phyloP scores from a whole-genome alignment of 2,888 invertebrate species.

The Lasioglossum pauxillum region DNA sequence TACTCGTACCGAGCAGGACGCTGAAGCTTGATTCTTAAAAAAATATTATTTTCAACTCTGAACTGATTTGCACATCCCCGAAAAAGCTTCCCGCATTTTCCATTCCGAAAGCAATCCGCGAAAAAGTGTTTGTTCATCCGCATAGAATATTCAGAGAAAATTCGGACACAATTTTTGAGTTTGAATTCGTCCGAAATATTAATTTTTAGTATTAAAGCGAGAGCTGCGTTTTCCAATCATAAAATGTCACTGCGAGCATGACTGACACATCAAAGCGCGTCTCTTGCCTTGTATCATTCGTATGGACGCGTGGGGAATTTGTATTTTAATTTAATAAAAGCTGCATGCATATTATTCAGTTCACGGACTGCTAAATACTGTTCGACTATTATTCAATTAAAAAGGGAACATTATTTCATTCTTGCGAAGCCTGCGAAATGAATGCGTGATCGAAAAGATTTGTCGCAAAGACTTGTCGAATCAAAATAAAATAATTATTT shows the following conservation, averaged over 20 bases:
- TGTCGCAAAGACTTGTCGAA: too few species aligned
- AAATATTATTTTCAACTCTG: not conserved
- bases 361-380: not conserved
- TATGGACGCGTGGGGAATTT: not conserved
- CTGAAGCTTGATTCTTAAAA: not conserved
- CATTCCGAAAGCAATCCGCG: too few species aligned
- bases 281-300: not conserved
- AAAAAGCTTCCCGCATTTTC: not conserved
- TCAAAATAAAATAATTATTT: too few species aligned
- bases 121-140: too few species aligned
- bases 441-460: too few species aligned
- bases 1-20: not conserved
- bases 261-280: not conserved
- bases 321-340: not conserved
- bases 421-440: too few species aligned
- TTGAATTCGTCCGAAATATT: not conserved
- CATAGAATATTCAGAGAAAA: too few species aligned
- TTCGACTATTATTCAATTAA: not conserved
- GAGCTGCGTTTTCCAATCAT: not conserved
- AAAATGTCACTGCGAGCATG: not conserved
- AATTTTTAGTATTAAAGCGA: not conserved
- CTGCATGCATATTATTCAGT: not conserved
- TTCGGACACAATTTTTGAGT: too few species aligned
- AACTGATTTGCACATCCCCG: not conserved
- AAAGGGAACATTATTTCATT: not conserved